Conservation (phyloP, 1,140 invertebrate genomes). For the Saxidomus purpurata region DNA sequence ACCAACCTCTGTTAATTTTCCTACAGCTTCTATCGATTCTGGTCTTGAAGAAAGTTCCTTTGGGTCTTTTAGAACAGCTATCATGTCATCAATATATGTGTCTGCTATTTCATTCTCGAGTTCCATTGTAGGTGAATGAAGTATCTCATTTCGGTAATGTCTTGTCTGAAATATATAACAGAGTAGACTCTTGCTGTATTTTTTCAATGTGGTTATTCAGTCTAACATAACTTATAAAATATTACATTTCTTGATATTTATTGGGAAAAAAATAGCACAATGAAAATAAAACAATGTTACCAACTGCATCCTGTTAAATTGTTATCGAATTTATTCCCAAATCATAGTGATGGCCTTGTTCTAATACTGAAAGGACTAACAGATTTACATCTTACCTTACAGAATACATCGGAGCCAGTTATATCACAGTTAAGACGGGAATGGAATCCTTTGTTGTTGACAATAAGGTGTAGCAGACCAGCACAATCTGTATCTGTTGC, state of each 20-base stretch:
- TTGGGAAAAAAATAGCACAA: no score
- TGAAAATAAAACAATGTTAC: no score
- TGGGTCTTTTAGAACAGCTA: neutral
- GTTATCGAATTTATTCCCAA: no score
- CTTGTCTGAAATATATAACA: neutral
- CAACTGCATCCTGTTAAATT: no score
- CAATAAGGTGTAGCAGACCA: neutral
- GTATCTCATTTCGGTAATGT: neutral
- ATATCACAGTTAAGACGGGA: neutral
- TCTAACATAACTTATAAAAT: no score
- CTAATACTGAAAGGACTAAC: no score
- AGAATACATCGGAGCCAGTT: neutral
- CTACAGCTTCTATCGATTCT: neutral
- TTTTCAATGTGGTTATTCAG: no score
- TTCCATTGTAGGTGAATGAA: constrained; percentile 1
- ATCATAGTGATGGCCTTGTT: no score
- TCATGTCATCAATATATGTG: neutral
- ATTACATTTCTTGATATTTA: no score
- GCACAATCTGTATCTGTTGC: neutral
- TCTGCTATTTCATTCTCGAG: neutral
- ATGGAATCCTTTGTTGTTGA: neutral
- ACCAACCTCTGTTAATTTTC: neutral
- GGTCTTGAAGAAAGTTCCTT: neutral
- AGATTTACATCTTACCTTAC: neutral
- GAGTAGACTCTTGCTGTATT: no score